Conservation (phyloP, 1,140 invertebrate genomes). For the Cydia fagiglandana region DNA sequence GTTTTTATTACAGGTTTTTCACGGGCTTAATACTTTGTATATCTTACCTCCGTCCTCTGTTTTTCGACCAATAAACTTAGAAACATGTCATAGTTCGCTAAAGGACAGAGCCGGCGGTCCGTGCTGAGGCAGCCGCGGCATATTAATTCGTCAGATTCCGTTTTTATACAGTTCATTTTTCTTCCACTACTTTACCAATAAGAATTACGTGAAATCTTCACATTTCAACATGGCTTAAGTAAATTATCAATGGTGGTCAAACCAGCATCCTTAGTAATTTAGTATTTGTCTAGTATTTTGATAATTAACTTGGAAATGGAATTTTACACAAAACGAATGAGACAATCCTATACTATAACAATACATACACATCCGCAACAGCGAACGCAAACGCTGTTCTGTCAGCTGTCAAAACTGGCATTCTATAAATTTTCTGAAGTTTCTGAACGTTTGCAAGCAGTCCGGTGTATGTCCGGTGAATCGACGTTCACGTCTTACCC, state of each 20-base stretch:
- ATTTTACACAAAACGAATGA: not conserved
- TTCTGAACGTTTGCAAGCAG: not conserved
- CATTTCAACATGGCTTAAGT: not conserved
- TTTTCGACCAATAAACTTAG: not conserved
- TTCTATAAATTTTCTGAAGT: not conserved
- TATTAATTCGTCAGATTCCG: not conserved
- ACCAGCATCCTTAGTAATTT: not conserved
- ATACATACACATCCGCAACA: not conserved
- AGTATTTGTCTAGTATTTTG: not conserved
- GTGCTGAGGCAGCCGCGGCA: slow-evolving; percentile 15
- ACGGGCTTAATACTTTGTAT: not conserved
- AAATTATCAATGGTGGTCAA: not conserved
- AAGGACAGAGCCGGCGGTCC: not conserved
- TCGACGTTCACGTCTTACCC: too few species aligned
- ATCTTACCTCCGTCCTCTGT: slow-evolving; percentile 7
- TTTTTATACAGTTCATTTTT: slow-evolving; percentile 15
- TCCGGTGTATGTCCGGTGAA: too few species aligned
- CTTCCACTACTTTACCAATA: not conserved
- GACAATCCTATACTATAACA: not conserved
- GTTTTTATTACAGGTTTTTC: too few species aligned
- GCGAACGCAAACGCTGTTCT: not conserved
- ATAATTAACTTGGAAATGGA: not conserved
- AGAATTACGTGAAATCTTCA: not conserved
- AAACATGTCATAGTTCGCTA: not conserved
- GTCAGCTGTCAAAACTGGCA: not conserved